phyloP scores from a whole-genome alignment of 2,113 vertebrate species.

The Ovis aries region ARS-UI_Ramb_v3.0 NC_056054.1:5618501-5619000 shows the following conservation, averaged over 20 bases:
- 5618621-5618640: accelerated
- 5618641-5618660: accelerated
- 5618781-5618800: background rate
- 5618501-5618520: background rate
- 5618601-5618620: background rate
- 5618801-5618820: no score
- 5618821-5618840: accelerated
- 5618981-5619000: accelerated
- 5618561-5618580: background rate
- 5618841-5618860: accelerated
- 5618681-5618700: accelerated
- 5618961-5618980: background rate
- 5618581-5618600: background rate
- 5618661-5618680: background rate
- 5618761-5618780: accelerated
- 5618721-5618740: accelerated
- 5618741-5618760: accelerated
- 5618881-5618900: background rate
- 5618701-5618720: accelerated
- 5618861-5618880: background rate
- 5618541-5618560: background rate
- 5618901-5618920: background rate
- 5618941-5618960: background rate
- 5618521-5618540: background rate
- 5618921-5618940: background rate